Conservation (phyloP, 2,113 vertebrate species). For the Murina feae region DNA sequence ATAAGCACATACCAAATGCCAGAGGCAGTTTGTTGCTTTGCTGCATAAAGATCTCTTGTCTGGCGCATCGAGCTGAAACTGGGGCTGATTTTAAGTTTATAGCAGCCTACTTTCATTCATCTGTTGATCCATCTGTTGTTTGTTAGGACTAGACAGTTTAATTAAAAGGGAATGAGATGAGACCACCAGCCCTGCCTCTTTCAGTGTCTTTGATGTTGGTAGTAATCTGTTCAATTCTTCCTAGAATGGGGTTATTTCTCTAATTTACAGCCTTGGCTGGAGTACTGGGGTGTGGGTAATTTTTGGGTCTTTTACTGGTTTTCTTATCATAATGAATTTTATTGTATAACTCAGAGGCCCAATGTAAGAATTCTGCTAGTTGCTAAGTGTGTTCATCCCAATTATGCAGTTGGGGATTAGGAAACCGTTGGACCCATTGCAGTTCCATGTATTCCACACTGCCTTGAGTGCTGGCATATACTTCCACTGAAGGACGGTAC, state of each 20-base stretch:
- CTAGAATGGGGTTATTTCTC: background rate
- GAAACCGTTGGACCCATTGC: background rate
- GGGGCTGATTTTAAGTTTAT: background rate
- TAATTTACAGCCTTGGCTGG: background rate
- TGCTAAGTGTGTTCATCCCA: background rate
- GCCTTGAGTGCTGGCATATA: background rate
- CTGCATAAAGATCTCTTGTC: background rate
- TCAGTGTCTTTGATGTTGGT: constrained; percentile 1
- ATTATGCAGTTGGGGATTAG: background rate
- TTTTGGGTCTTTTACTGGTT: background rate
- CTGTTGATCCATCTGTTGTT: background rate
- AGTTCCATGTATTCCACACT: background rate
- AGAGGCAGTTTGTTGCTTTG: background rate
- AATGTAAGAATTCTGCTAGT: background rate
- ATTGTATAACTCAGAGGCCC: background rate
- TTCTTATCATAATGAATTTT: background rate
- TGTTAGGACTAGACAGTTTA: background rate
- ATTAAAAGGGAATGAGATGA: constrained; percentile 8
- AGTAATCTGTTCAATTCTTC: background rate
- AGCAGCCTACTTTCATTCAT: background rate
- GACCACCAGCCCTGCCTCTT: background rate
- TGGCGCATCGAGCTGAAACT: background rate
- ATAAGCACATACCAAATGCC: background rate
- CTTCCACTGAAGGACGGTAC: background rate
- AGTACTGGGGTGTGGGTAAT: background rate